Percentiles rank a stretch among this genome's conserved stretches.
These are phyloP conservation scores for Alcedo atthis DNA, from an alignment of 2,797 vertebrate species.

Conservation along the genomic window DNA sequence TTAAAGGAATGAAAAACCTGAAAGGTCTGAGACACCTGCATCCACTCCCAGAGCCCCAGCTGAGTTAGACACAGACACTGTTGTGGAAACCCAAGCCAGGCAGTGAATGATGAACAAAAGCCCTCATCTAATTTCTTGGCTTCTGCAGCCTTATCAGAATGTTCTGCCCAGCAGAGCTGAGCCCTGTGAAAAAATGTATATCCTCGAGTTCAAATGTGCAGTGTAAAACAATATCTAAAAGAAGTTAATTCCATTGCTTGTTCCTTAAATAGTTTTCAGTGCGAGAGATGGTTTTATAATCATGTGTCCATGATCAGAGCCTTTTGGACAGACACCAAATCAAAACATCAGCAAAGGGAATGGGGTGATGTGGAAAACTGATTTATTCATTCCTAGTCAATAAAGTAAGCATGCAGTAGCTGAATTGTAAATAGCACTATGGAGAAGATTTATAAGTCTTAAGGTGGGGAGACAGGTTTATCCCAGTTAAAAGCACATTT, in stretches of 20 bases:
- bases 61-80: too few relatives aligned
- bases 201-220: conserved; percentile 41
- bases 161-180: conserved; percentile 22
- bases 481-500: conserved; percentile 75
- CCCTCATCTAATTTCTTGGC: not conserved
- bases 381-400: conserved; percentile 77
- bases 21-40: too few relatives aligned
- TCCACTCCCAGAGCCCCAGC: too few relatives aligned
- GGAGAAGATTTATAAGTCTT: conserved; percentile 79
- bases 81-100: too few relatives aligned
- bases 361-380: conserved; percentile 72
- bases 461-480: conserved; percentile 77
- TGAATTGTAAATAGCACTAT: conserved; percentile 72
- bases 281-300: conserved; percentile 73
- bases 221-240: conserved; percentile 65
- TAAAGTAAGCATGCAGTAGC: conserved; percentile 80
- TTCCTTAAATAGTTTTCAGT: conserved; percentile 70
- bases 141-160: conserved; percentile 29
- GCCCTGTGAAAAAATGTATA: conserved; percentile 47
- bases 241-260: conserved; percentile 47
- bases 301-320: conserved; percentile 67
- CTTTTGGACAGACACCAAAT: conserved; percentile 64
- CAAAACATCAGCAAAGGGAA: conserved; percentile 72
- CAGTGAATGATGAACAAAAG: too few relatives aligned
- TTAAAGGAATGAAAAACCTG: too few relatives aligned